Percentiles rank a stretch among this genome's conserved stretches.
These are phyloP conservation scores for Theristicus caerulescens DNA, from an alignment of 2,113 vertebrate genomes.

Conservation along the genomic window DNA sequence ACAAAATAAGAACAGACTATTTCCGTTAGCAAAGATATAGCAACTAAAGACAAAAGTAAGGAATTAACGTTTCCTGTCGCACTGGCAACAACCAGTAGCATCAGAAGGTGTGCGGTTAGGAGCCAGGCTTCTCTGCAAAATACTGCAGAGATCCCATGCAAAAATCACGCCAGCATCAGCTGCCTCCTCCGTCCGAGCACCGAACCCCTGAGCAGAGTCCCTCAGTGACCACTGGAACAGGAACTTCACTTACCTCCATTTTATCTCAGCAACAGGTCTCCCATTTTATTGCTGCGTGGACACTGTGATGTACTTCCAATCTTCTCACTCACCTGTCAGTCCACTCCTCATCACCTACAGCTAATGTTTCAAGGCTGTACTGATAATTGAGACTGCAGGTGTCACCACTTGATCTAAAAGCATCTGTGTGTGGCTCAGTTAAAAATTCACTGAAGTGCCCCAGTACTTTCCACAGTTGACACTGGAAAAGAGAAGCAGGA, in stretches of 20 bases:
- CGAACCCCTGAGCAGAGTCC: background rate
- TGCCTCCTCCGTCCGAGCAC: background rate
- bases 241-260: background rate
- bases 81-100: background rate
- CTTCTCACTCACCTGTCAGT: background rate
- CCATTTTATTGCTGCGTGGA: background rate
- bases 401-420: background rate
- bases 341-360: background rate
- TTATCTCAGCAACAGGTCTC: background rate
- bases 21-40: constrained; percentile 26
- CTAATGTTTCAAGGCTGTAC: background rate
- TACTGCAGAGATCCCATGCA: background rate
- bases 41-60: background rate
- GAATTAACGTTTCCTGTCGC: constrained; percentile 15
- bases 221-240: background rate
- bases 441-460: background rate
- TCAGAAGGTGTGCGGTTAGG: background rate
- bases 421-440: background rate
- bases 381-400: background rate
- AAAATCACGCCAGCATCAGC: background rate
- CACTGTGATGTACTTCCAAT: background rate
- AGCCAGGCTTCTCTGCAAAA: background rate
- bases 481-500: background rate
- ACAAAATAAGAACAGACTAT: background rate
- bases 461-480: background rate